Conservation (phyloP, 2,888 invertebrate genomes). For the Acleris cristana region DNA sequence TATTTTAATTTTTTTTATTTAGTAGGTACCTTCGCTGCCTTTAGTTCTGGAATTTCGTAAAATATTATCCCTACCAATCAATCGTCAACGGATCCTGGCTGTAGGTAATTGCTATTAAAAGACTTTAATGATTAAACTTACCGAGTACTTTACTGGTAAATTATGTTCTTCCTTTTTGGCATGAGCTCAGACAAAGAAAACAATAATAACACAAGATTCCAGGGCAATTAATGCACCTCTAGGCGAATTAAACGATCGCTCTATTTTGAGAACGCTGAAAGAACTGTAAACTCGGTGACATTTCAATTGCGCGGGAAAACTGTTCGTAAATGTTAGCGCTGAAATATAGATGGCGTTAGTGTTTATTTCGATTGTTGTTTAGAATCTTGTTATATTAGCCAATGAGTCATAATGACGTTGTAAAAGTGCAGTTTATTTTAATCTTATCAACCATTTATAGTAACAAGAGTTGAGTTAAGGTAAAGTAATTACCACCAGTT, state of each 20-base stretch:
- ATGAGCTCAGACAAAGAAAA: constrained; percentile 10
- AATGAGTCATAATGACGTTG: not conserved
- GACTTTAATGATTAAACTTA: not conserved
- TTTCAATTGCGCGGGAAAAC: constrained; percentile 15
- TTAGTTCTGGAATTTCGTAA: not conserved
- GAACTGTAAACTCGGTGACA: constrained; percentile 35
- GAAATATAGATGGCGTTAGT: constrained; percentile 34
- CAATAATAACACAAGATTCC: constrained; percentile 25
- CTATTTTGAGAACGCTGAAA: constrained; percentile 51
- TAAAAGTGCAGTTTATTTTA: no score
- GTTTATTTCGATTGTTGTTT: constrained; percentile 23
- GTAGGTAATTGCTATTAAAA: not conserved
- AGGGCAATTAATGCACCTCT: constrained; percentile 46
- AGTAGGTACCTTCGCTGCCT: not conserved
- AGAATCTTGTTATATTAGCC: not conserved
- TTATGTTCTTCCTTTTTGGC: constrained; percentile 3
- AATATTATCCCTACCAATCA: no score
- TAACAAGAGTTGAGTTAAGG: no score
- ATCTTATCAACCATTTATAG: no score
- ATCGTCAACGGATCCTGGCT: no score
- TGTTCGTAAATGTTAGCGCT: constrained; percentile 3
- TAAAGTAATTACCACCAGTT: no score
- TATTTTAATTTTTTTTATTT: no score
- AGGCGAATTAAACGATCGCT: constrained; percentile 60
- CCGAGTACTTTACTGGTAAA: not conserved